These are phyloP conservation scores for Coelopa frigida DNA, from an alignment of 1,140 invertebrate species.

Conservation along the genomic window DNA sequence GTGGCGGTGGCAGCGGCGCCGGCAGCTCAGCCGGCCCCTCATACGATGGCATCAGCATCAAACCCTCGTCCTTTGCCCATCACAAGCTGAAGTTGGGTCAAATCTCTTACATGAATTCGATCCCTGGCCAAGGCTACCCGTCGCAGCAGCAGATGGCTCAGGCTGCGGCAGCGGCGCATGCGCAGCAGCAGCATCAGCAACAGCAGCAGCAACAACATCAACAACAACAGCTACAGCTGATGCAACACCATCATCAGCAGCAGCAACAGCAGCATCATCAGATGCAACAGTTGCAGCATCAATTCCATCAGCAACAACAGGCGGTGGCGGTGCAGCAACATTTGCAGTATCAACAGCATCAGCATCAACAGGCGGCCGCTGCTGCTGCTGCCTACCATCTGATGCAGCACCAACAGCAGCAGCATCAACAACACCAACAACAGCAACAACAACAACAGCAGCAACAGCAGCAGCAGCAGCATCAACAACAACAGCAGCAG, in stretches of 20 bases:
- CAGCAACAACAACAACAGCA: too few relatives aligned
- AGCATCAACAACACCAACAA: too few relatives aligned
- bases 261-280: constrained; percentile 25
- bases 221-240: constrained; percentile 29
- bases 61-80: constrained; percentile 29
- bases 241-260: constrained; percentile 35
- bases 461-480: too few relatives aligned
- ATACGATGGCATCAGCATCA: constrained; percentile 15
- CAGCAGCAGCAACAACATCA: constrained; percentile 2
- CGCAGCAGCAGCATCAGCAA: not conserved
- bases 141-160: not conserved
- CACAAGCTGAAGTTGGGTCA: constrained; percentile 37
- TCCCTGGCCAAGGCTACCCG: not conserved
- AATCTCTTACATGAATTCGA: constrained; percentile 17
- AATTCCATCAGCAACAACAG: not conserved
- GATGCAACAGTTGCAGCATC: not conserved
- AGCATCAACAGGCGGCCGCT: constrained; percentile 9
- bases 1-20: constrained; percentile 3
- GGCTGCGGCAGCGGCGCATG: not conserved
- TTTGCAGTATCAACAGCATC: not conserved
- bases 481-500: too few relatives aligned
- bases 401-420: not conserved
- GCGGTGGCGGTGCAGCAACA: constrained; percentile 1
- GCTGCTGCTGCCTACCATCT: not conserved
- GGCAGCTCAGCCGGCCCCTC: not conserved